Evolutionary conservation across 2,888 invertebrate species (phyloP), one percentile per base, ranked within the genome.

Genomic region (Zygogramma bicolorata): DNA sequence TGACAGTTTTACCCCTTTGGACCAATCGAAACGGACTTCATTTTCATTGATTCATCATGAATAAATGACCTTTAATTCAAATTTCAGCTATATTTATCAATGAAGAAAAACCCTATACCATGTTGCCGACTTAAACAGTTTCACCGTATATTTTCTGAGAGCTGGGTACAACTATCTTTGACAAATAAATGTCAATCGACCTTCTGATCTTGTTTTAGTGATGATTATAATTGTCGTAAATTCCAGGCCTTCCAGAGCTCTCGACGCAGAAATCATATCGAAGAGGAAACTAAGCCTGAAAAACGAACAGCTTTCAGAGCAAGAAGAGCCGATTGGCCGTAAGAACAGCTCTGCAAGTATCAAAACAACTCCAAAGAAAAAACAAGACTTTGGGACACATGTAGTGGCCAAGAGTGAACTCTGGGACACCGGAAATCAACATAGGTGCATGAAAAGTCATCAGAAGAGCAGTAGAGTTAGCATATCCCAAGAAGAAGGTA

Each of bases 291-390:
- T 62, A 42, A 81, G 82, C 59, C 75, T 81, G 68, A 77, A 77
- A 46, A 66, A 60, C 83, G 69, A 88, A 83, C 75, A 84, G 82
- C 7, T 85, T 84, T 72, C 79, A 65, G 68, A 83, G 25, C 77
- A 75, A 49, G 80, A 81, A 42, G 82, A 81, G 49, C 61, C 71
- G 8, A 58, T 77, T 4, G 81, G 82, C 62, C 81, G 82, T 53
- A 77, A 86, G 49, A 79, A 84, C 3, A 85, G 84, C 71, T 80
- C 85, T 15, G 84, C 85, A 5, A 81, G 80, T 53, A 83, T 80
- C 65, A 78, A 83, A 61, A 82, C 82, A 15, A 86, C 86, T 3
- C 86, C 86, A 0, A 90, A 84, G 89, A 90, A 86, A 81, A 90
- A 90, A 80, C 61, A 80, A 4, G 86, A 87, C 22, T 46, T 34